These are phyloP conservation scores for Chionomys nivalis DNA, from an alignment of 2,113 vertebrate species.

Conservation along the genomic window DNA sequence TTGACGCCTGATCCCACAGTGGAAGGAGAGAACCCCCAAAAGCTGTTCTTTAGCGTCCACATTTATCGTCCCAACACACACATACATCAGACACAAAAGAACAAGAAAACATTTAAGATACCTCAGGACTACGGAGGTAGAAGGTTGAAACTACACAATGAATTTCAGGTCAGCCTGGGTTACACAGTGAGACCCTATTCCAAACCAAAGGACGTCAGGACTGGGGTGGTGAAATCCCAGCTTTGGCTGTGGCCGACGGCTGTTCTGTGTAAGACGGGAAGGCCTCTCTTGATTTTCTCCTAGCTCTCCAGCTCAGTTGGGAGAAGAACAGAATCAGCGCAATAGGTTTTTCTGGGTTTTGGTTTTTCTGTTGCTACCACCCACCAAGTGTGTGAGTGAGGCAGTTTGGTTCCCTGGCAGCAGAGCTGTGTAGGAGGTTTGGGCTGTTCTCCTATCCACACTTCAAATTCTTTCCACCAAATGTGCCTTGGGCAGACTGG, in stretches of 20 bases:
- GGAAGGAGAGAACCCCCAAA: neutral
- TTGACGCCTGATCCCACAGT: neutral
- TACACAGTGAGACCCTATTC: neutral
- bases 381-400: conserved; percentile 37
- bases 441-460: conserved; percentile 71
- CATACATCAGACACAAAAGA: neutral
- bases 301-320: conserved; percentile 34
- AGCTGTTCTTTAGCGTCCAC: neutral
- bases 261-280: neutral
- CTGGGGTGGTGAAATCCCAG: neutral
- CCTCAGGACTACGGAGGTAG: neutral
- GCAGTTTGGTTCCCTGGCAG: conserved; percentile 59
- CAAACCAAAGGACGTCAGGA: neutral
- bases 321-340: neutral
- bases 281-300: neutral
- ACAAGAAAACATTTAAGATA: neutral
- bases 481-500: neutral
- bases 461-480: conserved; percentile 59
- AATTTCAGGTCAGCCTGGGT: neutral
- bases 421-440: conserved; percentile 37
- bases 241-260: neutral
- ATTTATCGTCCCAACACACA: neutral
- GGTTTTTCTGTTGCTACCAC: conserved; percentile 47
- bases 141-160: neutral
- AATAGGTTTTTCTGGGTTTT: neutral